Percentiles rank a stretch among this genome's conserved stretches.
These are phyloP conservation scores for Bubalus kerabau DNA, from an alignment of 2,113 vertebrate genomes.

Conservation along the genomic window DNA sequence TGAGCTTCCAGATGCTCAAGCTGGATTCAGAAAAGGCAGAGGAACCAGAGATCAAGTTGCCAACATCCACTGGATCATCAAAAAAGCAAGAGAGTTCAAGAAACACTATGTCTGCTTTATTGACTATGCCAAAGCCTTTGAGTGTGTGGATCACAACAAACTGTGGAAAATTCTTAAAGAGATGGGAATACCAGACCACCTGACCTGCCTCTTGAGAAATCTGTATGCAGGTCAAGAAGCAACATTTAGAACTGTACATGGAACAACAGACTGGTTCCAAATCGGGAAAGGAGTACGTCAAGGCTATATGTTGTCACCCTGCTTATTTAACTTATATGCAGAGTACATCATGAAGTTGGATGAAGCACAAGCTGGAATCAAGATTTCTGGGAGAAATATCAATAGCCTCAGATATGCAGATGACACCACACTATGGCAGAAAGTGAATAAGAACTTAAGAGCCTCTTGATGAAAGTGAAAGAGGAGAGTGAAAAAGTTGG, in stretches of 20 bases:
- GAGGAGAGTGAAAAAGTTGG: background rate
- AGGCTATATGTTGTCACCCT: background rate
- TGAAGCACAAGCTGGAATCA: background rate
- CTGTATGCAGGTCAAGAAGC: background rate
- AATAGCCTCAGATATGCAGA: background rate
- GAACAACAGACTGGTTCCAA: background rate
- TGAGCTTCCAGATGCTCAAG: background rate
- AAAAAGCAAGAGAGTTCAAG: background rate
- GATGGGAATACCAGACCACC: background rate
- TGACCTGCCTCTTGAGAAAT: background rate
- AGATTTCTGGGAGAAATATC: background rate
- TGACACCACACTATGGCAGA: background rate
- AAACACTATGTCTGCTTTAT: background rate
- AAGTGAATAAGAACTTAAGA: background rate
- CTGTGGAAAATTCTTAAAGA: background rate
- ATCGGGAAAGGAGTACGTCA: accelerated
- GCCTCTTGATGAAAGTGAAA: background rate
- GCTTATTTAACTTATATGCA: background rate
- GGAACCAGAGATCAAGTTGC: background rate
- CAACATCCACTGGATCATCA: background rate
- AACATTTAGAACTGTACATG: background rate
- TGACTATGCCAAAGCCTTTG: background rate
- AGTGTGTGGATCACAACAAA: background rate
- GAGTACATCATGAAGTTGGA: background rate
- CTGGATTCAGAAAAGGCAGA: background rate